Evolutionary conservation across 2,113 vertebrate species (phyloP), one percentile per base, ranked within the genome.

Genomic region (Suricata suricatta): DNA sequence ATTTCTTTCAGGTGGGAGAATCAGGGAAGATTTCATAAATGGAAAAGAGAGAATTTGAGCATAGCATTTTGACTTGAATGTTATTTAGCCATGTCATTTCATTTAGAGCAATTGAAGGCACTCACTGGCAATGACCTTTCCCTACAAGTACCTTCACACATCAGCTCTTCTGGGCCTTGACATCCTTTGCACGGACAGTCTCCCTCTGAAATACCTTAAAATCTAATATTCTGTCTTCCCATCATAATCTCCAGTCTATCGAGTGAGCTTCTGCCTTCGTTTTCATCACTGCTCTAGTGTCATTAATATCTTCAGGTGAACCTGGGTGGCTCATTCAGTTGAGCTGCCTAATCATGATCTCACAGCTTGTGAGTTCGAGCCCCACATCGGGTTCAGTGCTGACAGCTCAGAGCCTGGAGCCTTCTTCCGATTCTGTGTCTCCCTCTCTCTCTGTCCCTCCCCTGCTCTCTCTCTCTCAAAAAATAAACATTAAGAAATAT

Each of bases 21-120:
- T 60, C 27, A 82, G 33, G 68, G 44, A 92, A 82, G 38, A 69
- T 82, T 86, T 96, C 27, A 86, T 90, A 86, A 86, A 44, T 96
- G 60, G 13, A 69, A 90, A 96, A 77, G 57, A 38, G 35, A 93
- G 44, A 83, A 83, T 66, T 16, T 64, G 14, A 60, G 50, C 16
- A 4, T 38, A 72, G 29, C 16, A 13, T 50, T 72, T 47, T 85
- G 66, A 27, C 5, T 52, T 74, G 52, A 31, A 17, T 71, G 8
- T 68, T 63, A 47, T 47, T 89, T 87, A 77, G 29, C 41, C 11
- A 25, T 17, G 3, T 38, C 33, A 71, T 85, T 88, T 94, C 35
- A 71, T 47, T 29, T 44, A 83, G n/a, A 41, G 27, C 27, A 25
- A n/a, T 27, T 10, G 23, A 90, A 83, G 35, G 17, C 63, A 17